These are phyloP conservation scores for Phocides pigmalion DNA, from an alignment of 1,140 invertebrate species.

Conservation along the genomic window DNA sequence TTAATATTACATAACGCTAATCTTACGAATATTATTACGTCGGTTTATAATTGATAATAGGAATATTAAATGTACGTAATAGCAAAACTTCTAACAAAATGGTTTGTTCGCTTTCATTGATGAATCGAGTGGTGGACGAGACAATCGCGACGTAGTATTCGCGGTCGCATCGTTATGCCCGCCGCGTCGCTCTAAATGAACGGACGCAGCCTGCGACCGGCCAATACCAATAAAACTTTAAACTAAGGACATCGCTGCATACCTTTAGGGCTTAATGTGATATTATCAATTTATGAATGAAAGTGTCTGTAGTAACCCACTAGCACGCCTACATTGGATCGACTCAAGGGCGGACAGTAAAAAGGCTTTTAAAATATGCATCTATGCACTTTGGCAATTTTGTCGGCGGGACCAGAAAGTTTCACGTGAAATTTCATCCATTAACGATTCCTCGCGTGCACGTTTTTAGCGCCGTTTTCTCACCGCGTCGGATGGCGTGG, in stretches of 20 bases:
- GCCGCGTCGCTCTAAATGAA: constrained; percentile 78
- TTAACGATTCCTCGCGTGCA: constrained; percentile 63
- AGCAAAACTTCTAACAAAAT: constrained; percentile 26
- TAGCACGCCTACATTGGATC: neutral
- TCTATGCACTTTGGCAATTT: neutral
- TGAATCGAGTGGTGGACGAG: constrained; percentile 50
- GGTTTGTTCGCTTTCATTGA: constrained; percentile 72
- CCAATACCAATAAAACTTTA: constrained; percentile 75
- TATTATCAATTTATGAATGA: constrained; percentile 69
- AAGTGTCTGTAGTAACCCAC: constrained; percentile 40
- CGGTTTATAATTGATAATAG: neutral
- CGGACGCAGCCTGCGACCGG: constrained; percentile 68
- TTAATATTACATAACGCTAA: neutral
- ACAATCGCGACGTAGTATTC: constrained; percentile 70
- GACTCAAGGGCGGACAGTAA: neutral
- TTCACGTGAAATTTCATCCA: constrained; percentile 54
- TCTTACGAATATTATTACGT: neutral
- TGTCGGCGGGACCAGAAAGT: neutral
- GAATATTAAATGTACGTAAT: neutral
- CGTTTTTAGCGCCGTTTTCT: constrained; percentile 66
- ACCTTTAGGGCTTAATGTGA: constrained; percentile 61
- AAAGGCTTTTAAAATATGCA: neutral
- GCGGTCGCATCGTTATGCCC: constrained; percentile 73
- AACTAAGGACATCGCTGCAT: constrained; percentile 63
- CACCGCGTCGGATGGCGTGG: constrained; percentile 54